Base-by-base conservation (phyloP, 92 coral and sea anemone genomes). In the Porites lobata region DNA sequence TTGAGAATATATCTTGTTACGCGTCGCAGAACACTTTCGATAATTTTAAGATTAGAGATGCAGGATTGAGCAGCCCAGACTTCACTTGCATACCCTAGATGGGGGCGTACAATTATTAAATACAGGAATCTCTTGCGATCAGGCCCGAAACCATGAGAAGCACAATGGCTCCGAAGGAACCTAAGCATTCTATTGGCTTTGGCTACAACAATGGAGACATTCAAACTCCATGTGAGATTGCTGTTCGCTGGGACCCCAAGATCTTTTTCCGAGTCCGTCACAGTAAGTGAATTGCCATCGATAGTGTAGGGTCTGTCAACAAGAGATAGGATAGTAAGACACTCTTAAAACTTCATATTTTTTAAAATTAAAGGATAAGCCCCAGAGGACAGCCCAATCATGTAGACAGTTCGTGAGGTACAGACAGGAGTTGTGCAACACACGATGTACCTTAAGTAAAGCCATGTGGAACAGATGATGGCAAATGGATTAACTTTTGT, bases 101-200 rank as follows among this genome's bases (percentile, higher is more conserved):
- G 61, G 4, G 61, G 2, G 61, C 61, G 61, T 9, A 54, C 13
- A 14, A 10, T 7, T 9, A 9, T 10, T 3, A 56, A 56, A 14
- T 56, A 56, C 11, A 56, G 61, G 2, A 56, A 56, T 14, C 1
- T 56, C 15, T 11, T 56, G 17, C 61, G 5, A 10, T 56, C 61
- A 56, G 61, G 11, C 13, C 5, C 47, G 5, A 38, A 38, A 38
- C 47, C 4, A 4, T 62, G 66, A 8, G 66, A 14, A 62, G 15
- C 17, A 24, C 69, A 38, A 61, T 85, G 38, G 0, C 74, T n/a
- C 21, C 85, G 66, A 24, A 87, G 74, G 58, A 87, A 80, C 62
- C 86, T 63, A 56, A 72, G 81, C 90, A 69, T 80, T 19, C 71
- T 50, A 66, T 80, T 87, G 81, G 93, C 89, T 72, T 78, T 90